phyloP scores from a whole-genome alignment of 2,113 vertebrate species.

The Ciconia maguari region DNA sequence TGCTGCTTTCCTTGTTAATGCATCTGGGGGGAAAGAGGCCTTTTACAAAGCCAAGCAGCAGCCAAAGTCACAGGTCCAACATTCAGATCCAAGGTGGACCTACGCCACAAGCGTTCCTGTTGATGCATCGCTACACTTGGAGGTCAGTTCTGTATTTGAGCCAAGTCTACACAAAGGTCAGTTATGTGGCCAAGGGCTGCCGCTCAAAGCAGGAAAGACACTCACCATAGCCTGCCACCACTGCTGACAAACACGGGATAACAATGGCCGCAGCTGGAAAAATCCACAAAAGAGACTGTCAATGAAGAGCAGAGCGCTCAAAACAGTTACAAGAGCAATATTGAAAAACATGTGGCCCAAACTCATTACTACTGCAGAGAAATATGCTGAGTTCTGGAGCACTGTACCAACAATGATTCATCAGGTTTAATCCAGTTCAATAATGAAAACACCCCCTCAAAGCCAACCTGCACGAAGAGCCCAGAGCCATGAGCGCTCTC shows the following conservation, averaged over 20 bases:
- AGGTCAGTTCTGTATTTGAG: not conserved
- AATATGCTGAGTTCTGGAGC: not conserved
- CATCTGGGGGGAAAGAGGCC: not conserved
- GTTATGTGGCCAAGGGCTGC: not conserved
- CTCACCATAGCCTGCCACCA: constrained; percentile 91
- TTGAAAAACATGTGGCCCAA: not conserved
- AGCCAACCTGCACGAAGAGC: not conserved
- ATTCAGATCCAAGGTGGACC: fast-evolving
- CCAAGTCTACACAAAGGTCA: not conserved
- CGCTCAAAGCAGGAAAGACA: not conserved
- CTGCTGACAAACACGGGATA: constrained; percentile 89
- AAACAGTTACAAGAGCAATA: not conserved
- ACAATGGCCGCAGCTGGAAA: constrained; percentile 89
- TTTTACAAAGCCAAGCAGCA: not conserved
- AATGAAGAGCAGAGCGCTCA: not conserved
- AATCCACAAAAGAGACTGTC: not conserved
- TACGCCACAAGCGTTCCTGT: fast-evolving
- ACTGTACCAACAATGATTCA: not conserved
- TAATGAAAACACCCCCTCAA: not conserved
- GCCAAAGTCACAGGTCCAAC: fast-evolving
- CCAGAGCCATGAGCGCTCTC: fast-evolving
- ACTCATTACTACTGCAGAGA: not conserved
- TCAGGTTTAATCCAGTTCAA: not conserved
- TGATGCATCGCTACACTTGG: not conserved
- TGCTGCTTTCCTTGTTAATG: not conserved